Percentiles rank a stretch among this genome's conserved stretches.
These are phyloP conservation scores for Sebastes jordani DNA, from an alignment of 2,797 vertebrate species.

Conservation along the genomic window DNA sequence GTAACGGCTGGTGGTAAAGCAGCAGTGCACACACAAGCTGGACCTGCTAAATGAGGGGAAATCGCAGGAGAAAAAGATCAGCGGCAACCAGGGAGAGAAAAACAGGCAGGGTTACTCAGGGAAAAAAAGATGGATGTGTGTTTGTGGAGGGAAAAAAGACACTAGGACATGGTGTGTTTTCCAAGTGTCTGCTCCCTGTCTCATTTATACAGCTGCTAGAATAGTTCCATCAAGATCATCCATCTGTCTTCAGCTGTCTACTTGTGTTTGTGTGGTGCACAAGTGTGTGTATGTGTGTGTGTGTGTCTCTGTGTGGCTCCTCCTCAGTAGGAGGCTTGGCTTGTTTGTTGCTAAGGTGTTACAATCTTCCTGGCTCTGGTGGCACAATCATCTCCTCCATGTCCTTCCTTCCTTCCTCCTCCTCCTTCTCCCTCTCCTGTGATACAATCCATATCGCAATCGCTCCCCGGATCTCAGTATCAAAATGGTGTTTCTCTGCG, in stretches of 20 bases:
- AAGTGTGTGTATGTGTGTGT: neutral
- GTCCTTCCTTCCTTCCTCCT: slow-evolving; percentile 42
- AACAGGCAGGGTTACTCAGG: slow-evolving; percentile 16
- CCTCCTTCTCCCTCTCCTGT: slow-evolving; percentile 3
- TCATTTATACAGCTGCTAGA: slow-evolving; percentile 43
- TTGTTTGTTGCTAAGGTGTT: slow-evolving; percentile 86
- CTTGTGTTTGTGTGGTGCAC: neutral
- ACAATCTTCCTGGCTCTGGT: slow-evolving; percentile 75
- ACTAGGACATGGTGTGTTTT: neutral
- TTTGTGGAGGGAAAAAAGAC: slow-evolving; percentile 3
- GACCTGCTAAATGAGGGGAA: slow-evolving; percentile 50
- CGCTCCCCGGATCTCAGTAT: slow-evolving; percentile 33
- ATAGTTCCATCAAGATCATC: slow-evolving; percentile 40
- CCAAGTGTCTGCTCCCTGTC: neutral
- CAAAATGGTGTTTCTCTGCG: slow-evolving; percentile 37
- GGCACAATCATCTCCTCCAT: slow-evolving; percentile 65
- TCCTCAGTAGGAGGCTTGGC: slow-evolving; percentile 76
- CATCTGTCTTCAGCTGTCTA: slow-evolving; percentile 49
- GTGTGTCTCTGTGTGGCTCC: slow-evolving; percentile 53
- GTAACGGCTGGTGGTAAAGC: slow-evolving; percentile 62
- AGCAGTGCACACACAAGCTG: slow-evolving; percentile 43
- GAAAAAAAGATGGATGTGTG: slow-evolving; percentile 5
- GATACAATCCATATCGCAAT: slow-evolving; percentile 44
- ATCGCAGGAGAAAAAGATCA: slow-evolving; percentile 31
- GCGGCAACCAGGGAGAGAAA: slow-evolving; percentile 6